Percentiles rank a stretch among this genome's conserved stretches.
Evolutionary conservation across 2,888 invertebrate genomes (phyloP).

Genomic region (Anoncus sp.): DNA sequence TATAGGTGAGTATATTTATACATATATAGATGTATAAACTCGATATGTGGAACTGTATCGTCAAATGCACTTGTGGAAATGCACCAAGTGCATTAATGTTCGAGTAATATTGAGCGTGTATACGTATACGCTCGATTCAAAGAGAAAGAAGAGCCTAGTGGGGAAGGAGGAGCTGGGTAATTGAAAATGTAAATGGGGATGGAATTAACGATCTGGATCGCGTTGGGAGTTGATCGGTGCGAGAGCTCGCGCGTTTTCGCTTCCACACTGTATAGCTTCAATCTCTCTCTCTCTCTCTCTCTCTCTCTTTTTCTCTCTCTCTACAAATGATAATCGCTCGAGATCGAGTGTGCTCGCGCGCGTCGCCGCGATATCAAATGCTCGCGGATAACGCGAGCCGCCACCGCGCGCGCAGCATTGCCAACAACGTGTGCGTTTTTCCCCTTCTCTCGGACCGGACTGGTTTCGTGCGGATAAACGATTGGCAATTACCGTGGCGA

Average conservation of each 20-base stretch:
- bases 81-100: conserved; percentile 31
- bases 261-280: conserved; percentile 8
- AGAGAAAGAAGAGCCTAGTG: conserved; percentile 13
- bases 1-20: not conserved
- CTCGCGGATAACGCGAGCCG: conserved; percentile 67
- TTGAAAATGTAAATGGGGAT: conserved; percentile 77
- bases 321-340: conserved; percentile 57
- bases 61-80: conserved; percentile 30
- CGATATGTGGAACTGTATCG: conserved; percentile 2
- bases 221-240: conserved; percentile 53
- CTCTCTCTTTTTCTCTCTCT: conserved; percentile 28
- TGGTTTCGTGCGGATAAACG: conserved; percentile 77
- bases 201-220: conserved; percentile 73
- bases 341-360: conserved; percentile 58
- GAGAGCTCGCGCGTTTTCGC: conserved; percentile 45
- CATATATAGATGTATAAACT: not conserved
- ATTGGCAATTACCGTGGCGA: conserved; percentile 78
- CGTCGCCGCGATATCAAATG: conserved; percentile 56
- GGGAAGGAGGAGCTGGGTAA: conserved; percentile 62
- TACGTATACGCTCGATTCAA: conserved; percentile 31
- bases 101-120: conserved; percentile 36
- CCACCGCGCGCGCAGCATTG: conserved; percentile 44
- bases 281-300: conserved; percentile 7
- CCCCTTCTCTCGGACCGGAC: conserved; percentile 64
- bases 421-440: conserved; percentile 47